These are phyloP conservation scores for Labia minor DNA, from an alignment of 2,888 invertebrate genomes.

Conservation along the genomic window DNA sequence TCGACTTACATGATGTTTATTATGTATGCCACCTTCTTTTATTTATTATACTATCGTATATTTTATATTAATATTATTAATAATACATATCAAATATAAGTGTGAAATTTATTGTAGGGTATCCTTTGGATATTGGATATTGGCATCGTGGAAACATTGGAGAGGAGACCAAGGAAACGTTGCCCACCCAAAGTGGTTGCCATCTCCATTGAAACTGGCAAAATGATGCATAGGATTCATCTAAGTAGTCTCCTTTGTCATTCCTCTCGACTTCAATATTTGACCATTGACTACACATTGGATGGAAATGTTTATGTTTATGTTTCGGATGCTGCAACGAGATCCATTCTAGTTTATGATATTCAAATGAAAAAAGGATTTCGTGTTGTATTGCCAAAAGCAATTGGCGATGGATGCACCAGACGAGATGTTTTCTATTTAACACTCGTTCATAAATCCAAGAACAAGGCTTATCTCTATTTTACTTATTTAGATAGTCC, in stretches of 20 bases:
- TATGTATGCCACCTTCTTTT: background rate
- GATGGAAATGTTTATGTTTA: constrained; percentile 42
- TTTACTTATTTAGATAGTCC: constrained; percentile 53
- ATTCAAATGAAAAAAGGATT: constrained; percentile 49
- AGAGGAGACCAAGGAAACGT: constrained; percentile 51
- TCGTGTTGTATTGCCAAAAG: constrained; percentile 47
- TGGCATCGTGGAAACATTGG: constrained; percentile 57
- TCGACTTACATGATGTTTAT: too few relatives aligned
- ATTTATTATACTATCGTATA: too few relatives aligned
- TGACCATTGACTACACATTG: constrained; percentile 53
- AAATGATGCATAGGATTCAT: constrained; percentile 48
- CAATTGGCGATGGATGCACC: constrained; percentile 41
- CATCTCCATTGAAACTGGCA: constrained; percentile 46
- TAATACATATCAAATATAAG: too few relatives aligned
- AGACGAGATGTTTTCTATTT: constrained; percentile 55
- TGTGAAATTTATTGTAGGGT: constrained; percentile 40
- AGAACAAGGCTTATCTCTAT: constrained; percentile 47
- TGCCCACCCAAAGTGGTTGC: constrained; percentile 54
- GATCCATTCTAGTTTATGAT: constrained; percentile 57
- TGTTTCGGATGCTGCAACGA: constrained; percentile 56
- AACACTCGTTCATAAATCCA: constrained; percentile 46
- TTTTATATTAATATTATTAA: too few relatives aligned
- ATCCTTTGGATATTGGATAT: constrained; percentile 62
- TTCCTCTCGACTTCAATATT: constrained; percentile 54
- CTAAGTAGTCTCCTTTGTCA: constrained; percentile 46